Evolutionary conservation across 1,140 invertebrate species (phyloP).

Genomic region (Temnothorax curvispinosus): DNA sequence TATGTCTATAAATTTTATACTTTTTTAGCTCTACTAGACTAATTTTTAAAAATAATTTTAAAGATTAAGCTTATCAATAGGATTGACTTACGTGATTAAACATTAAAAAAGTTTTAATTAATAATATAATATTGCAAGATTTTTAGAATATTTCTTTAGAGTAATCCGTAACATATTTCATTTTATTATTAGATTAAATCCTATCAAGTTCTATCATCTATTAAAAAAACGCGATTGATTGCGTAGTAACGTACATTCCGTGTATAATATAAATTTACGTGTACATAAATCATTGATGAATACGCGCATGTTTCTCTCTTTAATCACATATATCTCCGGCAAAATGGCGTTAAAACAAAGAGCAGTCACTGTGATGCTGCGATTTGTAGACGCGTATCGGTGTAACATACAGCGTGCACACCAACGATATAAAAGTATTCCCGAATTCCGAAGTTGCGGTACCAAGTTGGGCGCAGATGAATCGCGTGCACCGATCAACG

Average conservation of each 20-base stretch:
- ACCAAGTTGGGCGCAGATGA: conserved; percentile 31
- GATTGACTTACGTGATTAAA: neutral
- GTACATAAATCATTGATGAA: neutral
- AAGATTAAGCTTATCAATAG: neutral
- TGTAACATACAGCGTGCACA: conserved; percentile 1
- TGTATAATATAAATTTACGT: neutral
- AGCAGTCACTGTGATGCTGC: conserved; percentile 51
- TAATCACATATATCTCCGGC: conserved; percentile 20
- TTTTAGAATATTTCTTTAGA: conserved; percentile 2
- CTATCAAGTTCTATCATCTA: neutral
- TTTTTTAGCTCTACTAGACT: neutral
- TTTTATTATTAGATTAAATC: neutral
- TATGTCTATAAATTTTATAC: neutral
- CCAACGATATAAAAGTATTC: conserved; percentile 42
- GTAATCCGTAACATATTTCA: neutral
- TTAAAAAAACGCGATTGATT: neutral
- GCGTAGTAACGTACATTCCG: neutral
- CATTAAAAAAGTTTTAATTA: neutral
- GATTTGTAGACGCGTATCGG: conserved; percentile 21
- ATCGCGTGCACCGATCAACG: conserved; percentile 59
- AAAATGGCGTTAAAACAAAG: conserved; percentile 69
- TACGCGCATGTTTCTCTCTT: neutral
- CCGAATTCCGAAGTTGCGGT: conserved; percentile 34
- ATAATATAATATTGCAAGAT: neutral
- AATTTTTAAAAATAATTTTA: neutral